Base-by-base conservation (phyloP, 2,797 vertebrate species). In the Notolepis coatsorum region DNA sequence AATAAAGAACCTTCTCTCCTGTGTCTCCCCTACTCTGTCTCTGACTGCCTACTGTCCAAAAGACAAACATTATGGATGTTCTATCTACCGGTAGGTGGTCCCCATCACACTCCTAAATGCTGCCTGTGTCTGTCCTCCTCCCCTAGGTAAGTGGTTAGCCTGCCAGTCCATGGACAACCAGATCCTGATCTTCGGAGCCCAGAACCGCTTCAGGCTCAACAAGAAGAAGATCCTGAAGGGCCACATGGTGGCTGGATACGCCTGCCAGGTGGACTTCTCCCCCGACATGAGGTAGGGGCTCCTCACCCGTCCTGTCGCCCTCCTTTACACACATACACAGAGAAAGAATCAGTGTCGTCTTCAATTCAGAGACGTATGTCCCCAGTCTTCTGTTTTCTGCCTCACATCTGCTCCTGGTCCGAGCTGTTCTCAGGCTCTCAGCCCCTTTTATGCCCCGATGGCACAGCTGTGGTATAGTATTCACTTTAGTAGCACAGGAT, bases 161-260 rank as follows among this genome's bases (percentile, higher is more conserved):
- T 99, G 97, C 80, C 98, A 99, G 79, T 99, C 98, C 0, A 99
- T 99, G 97, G 98, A 99, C 85, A 99, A 99, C 86, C 98, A 99
- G 86, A 99, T 99, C 79, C 92, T 99, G 79, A 99, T 99, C 77
- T 99, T 99, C 65, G 97, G 98, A 68, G 98, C 98, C 45, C 98
- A 99, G 80, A 99, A 99, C 84, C 94, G 98, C 82, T 99, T 99
- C 92, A 92, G 98, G 70, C 92, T 99, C 73, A 99, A 99, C 92
- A 99, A 99, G 91, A 99, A 99, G 91, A 99, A 99, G 87, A 93
- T 99, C 75, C 99, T 99, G 86, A 99, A 99, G 80, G 98, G 98
- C 43, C 98, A 99, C 85, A 99, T 99, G 98, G 98, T 99, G 64
- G 97, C 97, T 13, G 98, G 98, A 12, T 99, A 99, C 0, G 97